Evolutionary conservation across 92 coral and sea anemone genomes (phyloP).

Genomic region (Epizoanthus rinbou): DNA sequence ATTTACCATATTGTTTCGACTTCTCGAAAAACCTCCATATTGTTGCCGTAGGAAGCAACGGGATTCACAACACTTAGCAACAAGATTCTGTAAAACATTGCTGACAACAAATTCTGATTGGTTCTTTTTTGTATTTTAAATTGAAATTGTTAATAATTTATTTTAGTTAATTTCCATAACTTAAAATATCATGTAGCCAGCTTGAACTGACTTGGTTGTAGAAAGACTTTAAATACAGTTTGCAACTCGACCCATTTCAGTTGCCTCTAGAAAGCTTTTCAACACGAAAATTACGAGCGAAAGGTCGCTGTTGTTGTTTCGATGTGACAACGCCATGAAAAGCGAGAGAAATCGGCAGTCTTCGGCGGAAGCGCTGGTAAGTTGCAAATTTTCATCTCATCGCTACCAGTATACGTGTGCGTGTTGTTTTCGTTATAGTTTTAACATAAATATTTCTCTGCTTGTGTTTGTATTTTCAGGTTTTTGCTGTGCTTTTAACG

Average conservation of each 20-base stretch:
- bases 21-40: not conserved
- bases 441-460: not conserved
- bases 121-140: not conserved
- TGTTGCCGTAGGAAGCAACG: not conserved
- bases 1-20: not conserved
- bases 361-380: slow-evolving; percentile 8
- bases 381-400: slow-evolving; percentile 9
- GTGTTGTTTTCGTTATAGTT: not conserved
- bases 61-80: slow-evolving; percentile 25
- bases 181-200: slow-evolving; percentile 1
- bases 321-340: slow-evolving; percentile 29
- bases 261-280: not conserved
- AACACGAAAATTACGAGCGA: slow-evolving; percentile 11
- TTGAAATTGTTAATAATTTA: slow-evolving; percentile 45
- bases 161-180: slow-evolving; percentile 39
- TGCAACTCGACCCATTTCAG: not conserved
- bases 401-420: not conserved
- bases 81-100: slow-evolving; percentile 10
- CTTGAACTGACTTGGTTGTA: slow-evolving; percentile 24
- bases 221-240: not conserved
- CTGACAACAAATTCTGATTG: slow-evolving; percentile 16
- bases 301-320: slow-evolving; percentile 10
- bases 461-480: slow-evolving; percentile 22
- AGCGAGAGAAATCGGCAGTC: not conserved
- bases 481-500: slow-evolving; percentile 8